These are phyloP conservation scores for Ptilorrhoa leucosticta DNA, from an alignment of 2,113 vertebrate species.

Conservation along the genomic window DNA sequence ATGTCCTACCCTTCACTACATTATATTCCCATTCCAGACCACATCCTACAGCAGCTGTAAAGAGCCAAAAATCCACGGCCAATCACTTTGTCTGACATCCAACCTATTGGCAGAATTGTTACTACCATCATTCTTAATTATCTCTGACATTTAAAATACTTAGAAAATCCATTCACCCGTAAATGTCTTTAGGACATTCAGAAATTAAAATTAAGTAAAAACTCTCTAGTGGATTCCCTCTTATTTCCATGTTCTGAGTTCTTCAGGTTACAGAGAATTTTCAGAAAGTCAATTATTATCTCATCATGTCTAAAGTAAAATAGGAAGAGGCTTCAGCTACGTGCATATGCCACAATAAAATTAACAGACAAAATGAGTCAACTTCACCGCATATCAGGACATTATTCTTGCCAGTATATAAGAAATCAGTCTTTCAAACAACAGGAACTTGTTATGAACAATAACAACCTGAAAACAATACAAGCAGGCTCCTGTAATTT, in stretches of 20 bases:
- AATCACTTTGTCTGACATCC: background rate
- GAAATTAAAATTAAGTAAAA: background rate
- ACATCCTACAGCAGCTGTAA: background rate
- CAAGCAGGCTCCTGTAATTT: background rate
- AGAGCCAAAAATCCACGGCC: background rate
- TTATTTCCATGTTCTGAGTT: background rate
- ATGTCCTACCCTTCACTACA: background rate
- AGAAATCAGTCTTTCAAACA: background rate
- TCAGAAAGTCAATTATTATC: background rate
- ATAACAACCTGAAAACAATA: slow-evolving; percentile 43
- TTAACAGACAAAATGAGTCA: background rate
- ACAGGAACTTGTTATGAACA: slow-evolving; percentile 29
- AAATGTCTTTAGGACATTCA: background rate
- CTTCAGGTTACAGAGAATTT: background rate
- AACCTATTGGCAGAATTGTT: background rate
- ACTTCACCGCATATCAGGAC: background rate
- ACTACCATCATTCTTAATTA: background rate
- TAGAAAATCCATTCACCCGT: background rate
- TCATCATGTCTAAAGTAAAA: background rate
- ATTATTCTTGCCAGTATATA: background rate
- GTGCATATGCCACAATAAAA: background rate
- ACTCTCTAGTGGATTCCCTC: background rate
- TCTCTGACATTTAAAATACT: background rate
- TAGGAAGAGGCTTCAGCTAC: background rate
- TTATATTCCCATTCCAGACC: background rate